These are phyloP conservation scores for Dysdera silvatica DNA, from an alignment of 1,140 invertebrate genomes.

Conservation along the genomic window DNA sequence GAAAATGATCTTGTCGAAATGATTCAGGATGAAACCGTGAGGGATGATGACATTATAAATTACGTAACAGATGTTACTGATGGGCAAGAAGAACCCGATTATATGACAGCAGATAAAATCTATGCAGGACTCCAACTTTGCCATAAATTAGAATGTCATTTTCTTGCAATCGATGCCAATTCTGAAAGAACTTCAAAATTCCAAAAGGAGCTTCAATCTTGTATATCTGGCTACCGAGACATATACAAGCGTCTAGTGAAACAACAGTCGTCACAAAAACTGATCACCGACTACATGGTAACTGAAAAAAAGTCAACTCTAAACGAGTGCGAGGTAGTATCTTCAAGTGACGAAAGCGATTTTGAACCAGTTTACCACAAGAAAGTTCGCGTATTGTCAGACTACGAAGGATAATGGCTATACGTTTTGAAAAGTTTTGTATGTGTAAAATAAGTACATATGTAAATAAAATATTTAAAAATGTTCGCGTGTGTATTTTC, in stretches of 20 bases:
- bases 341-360: constrained; percentile 10
- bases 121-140: not conserved
- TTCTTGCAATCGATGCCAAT: constrained; percentile 10
- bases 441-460: constrained; percentile 1
- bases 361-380: constrained; percentile 6
- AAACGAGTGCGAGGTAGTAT: constrained; percentile 7
- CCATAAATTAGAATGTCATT: constrained; percentile 1
- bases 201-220: constrained; percentile 9
- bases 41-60: constrained; percentile 5
- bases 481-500: too few relatives aligned
- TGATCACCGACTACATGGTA: not conserved
- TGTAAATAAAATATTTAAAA: not conserved
- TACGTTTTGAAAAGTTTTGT: constrained; percentile 5
- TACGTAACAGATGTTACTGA: not conserved
- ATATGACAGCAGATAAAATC: constrained; percentile 5
- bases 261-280: not conserved
- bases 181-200: constrained; percentile 12
- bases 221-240: not conserved
- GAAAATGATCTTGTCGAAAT: constrained; percentile 8
- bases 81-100: not conserved
- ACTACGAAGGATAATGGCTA: not conserved
- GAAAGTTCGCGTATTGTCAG: constrained; percentile 1
- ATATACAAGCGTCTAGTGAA: not conserved
- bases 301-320: constrained; percentile 1
- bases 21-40: not conserved